A percentile compares a stretch with the other conserved stretches of the same genome.
phyloP scores from a whole-genome alignment of 2,888 invertebrate species.

The Synanthedon andrenaeformis region DNA sequence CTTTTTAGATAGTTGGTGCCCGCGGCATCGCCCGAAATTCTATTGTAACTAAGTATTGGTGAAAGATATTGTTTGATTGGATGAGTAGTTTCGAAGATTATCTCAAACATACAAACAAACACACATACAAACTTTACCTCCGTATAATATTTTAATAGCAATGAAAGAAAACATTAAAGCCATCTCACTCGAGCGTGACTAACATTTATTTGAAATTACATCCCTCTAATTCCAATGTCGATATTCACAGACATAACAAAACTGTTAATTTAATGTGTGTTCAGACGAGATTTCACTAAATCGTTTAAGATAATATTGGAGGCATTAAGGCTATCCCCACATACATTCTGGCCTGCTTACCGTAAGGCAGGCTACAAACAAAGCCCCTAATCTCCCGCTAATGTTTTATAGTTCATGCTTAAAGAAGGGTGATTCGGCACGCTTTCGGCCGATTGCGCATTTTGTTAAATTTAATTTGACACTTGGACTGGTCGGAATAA shows the following conservation, averaged over 20 bases:
- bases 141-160: too few species aligned
- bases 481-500: slow-evolving; percentile 15
- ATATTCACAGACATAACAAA: slow-evolving; percentile 8
- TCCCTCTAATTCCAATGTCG: slow-evolving; percentile 16
- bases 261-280: slow-evolving; percentile 19
- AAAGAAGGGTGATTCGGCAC: slow-evolving; percentile 38
- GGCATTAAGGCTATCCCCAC: slow-evolving; percentile 6
- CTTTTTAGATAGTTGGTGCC: too few species aligned
- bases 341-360: too few species aligned
- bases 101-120: too few species aligned
- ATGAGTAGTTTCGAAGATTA: too few species aligned
- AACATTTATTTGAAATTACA: slow-evolving; percentile 11
- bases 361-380: slow-evolving; percentile 15
- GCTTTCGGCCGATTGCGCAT: slow-evolving; percentile 39
- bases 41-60: too few species aligned
- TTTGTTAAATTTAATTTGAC: slow-evolving; percentile 31
- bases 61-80: too few species aligned
- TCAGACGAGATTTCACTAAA: slow-evolving; percentile 10
- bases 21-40: too few species aligned
- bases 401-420: slow-evolving; percentile 29
- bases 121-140: too few species aligned
- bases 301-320: slow-evolving; percentile 24
- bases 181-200: too few species aligned
- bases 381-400: slow-evolving; percentile 35
- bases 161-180: too few species aligned